These are phyloP conservation scores for Echinops telfairi DNA, from an alignment of 2,113 vertebrate genomes.

Conservation along the genomic window DNA sequence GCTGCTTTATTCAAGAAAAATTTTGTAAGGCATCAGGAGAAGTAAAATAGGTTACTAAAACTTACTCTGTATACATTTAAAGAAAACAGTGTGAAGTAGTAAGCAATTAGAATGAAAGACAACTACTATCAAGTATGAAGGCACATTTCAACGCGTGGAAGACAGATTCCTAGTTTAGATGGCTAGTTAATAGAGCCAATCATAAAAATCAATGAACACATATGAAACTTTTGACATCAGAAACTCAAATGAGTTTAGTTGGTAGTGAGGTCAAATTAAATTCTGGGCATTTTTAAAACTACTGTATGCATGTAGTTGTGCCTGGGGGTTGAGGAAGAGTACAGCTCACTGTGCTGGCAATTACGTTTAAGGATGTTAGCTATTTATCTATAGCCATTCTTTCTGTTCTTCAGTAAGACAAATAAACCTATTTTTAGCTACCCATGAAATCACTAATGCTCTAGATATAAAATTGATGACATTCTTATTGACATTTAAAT, in stretches of 20 bases:
- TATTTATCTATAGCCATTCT: neutral
- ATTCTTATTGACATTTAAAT: conserved; percentile 30
- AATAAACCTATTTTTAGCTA: conserved; percentile 17
- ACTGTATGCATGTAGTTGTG: neutral
- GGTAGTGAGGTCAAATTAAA: conserved; percentile 51
- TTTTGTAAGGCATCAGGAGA: conserved; percentile 48
- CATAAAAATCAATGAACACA: conserved; percentile 45
- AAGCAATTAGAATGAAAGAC: conserved; percentile 41
- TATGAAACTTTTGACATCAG: conserved; percentile 16
- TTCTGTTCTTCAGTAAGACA: conserved; percentile 25
- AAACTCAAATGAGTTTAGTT: conserved; percentile 51
- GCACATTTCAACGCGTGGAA: neutral
- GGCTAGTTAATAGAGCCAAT: conserved; percentile 12
- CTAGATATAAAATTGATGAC: conserved; percentile 35
- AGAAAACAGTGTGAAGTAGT: conserved; percentile 37
- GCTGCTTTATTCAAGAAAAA: conserved; percentile 4
- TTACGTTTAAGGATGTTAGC: conserved; percentile 28
- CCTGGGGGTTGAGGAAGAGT: neutral
- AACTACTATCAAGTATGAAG: conserved; percentile 45
- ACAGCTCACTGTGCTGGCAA: conserved; percentile 7
- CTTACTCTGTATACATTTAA: conserved; percentile 31
- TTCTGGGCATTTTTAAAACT: neutral
- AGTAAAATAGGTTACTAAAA: conserved; percentile 50
- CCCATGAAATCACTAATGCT: conserved; percentile 34
- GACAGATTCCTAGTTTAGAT: conserved; percentile 49